Base-by-base conservation (phyloP, 2,113 vertebrate species). In the Cyanoderma ruficeps region DNA sequence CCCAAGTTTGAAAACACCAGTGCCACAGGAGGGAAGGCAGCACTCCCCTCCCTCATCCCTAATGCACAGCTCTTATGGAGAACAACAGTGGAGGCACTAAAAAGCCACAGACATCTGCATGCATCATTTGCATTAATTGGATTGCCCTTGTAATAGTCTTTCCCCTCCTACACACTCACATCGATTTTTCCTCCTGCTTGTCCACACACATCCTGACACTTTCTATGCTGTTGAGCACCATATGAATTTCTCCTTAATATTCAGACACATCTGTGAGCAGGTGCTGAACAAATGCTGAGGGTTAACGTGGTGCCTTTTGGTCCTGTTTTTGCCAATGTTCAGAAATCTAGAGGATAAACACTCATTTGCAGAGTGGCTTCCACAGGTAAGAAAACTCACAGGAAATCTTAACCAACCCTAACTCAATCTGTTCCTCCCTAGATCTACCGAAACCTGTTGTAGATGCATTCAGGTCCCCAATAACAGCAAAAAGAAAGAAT, bases 111-210 rank as follows among this genome's bases (percentile, higher is more conserved):
- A 70, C 59, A 83, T 60, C 78, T 82, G 82, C 88, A 83, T 92
- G 83, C 86, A 93, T 87, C 91, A 82, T 96, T 95, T 89, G 90
- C 91, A 96, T 93, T 96, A 95, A 96, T 83, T 92, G 70, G 70
- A 90, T 90, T 96, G 84, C 75, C 82, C 91, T 90, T 77, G 87
- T 90, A 96, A 90, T 69, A 35, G 69, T 55, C 87, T 81, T 83
- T 76, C 70, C 63, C 89, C 95, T 92, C 87, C 91, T 49, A 89
- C 87, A 84, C 2, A 31, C 37, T 83, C 94, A 60, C 55, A 27
- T 86, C 61, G 69, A 49, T 83, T 92, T 81, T 93, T 94, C 89
- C 78, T 89, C 83, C 83, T 87, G 87, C 89, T 93, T 91, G 74
- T 87, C 92, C 94, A 93, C 35, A 6, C 72, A 70, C 68, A 56